Conservation (phyloP, 2,888 invertebrate genomes). For the Drosophila anomalata region DNA sequence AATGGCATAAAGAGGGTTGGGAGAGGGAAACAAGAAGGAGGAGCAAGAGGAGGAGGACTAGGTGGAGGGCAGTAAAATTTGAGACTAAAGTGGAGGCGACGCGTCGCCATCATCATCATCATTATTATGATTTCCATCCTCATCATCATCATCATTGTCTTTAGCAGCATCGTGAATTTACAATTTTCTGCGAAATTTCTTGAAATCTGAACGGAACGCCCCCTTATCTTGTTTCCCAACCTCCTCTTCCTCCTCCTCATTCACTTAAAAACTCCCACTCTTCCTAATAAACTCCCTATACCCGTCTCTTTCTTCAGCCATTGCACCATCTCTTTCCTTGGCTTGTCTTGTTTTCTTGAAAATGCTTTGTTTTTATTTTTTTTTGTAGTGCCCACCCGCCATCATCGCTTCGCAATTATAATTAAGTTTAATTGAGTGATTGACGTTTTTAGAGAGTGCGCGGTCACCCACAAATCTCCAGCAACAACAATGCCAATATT, state of each 20-base stretch:
- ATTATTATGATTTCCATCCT: slow-evolving; percentile 41
- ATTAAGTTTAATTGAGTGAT: slow-evolving; percentile 84
- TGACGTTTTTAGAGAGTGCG: slow-evolving; percentile 82
- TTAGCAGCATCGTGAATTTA: slow-evolving; percentile 69
- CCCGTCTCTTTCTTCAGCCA: slow-evolving; percentile 9
- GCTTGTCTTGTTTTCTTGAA: slow-evolving; percentile 39
- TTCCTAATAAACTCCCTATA: not conserved
- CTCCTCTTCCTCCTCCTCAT: not conserved
- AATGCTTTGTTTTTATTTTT: not conserved
- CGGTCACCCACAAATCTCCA: slow-evolving; percentile 77
- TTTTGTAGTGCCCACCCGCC: slow-evolving; percentile 63
- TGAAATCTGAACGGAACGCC: slow-evolving; percentile 68
- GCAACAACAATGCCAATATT: slow-evolving; percentile 2
- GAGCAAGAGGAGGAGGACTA: slow-evolving; percentile 19
- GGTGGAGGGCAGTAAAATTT: slow-evolving; percentile 39
- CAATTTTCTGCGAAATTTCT: slow-evolving; percentile 77
- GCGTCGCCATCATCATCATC: slow-evolving; percentile 59
- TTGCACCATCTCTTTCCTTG: not conserved
- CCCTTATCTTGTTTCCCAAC: slow-evolving; percentile 5
- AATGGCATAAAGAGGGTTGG: not conserved
- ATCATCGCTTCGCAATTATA: slow-evolving; percentile 82
- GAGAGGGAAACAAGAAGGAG: slow-evolving; percentile 24
- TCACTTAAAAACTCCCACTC: slow-evolving; percentile 22
- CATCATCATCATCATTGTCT: slow-evolving; percentile 27
- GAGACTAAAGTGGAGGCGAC: slow-evolving; percentile 52